Conservation (phyloP, 2,797 vertebrate species). For the Cottoperca gobio region DNA sequence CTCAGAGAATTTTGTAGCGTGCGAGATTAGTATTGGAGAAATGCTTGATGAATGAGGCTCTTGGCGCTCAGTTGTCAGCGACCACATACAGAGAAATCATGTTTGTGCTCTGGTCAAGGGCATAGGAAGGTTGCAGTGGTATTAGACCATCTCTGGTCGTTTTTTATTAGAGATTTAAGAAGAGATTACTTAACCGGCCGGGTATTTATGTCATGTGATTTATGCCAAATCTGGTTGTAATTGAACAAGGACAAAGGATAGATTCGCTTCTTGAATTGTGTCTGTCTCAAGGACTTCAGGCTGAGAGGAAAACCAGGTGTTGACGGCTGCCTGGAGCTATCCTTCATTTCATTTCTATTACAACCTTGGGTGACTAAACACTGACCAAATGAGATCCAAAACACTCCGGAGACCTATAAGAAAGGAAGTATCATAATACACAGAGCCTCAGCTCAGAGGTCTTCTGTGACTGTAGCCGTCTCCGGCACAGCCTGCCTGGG, state of each 20-base stretch:
- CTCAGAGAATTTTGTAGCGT: constrained; percentile 66
- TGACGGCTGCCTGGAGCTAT: constrained; percentile 32
- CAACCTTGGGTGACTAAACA: constrained; percentile 68
- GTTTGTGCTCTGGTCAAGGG: constrained; percentile 2
- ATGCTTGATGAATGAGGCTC: constrained; percentile 40
- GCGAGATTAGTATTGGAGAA: constrained; percentile 66
- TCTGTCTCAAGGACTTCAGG: constrained; percentile 31
- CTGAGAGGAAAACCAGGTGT: constrained; percentile 20
- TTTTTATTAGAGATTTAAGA: not conserved
- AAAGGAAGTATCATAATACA: constrained; percentile 54
- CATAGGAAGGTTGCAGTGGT: not conserved
- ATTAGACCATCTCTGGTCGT: not conserved
- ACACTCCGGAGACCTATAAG: constrained; percentile 52
- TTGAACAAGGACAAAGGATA: constrained; percentile 31
- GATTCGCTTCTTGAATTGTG: constrained; percentile 11
- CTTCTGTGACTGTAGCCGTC: constrained; percentile 57
- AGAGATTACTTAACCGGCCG: not conserved
- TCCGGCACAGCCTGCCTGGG: constrained; percentile 56
- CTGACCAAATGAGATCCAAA: constrained; percentile 62
- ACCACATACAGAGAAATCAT: constrained; percentile 33
- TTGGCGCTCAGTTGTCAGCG: constrained; percentile 22
- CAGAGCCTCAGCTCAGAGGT: constrained; percentile 52
- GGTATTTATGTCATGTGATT: not conserved
- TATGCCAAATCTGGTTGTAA: constrained; percentile 20
- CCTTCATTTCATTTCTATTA: constrained; percentile 49